Evolutionary conservation across 2,888 invertebrate genomes (phyloP).

Genomic region (Eremobia ochroleuca): DNA sequence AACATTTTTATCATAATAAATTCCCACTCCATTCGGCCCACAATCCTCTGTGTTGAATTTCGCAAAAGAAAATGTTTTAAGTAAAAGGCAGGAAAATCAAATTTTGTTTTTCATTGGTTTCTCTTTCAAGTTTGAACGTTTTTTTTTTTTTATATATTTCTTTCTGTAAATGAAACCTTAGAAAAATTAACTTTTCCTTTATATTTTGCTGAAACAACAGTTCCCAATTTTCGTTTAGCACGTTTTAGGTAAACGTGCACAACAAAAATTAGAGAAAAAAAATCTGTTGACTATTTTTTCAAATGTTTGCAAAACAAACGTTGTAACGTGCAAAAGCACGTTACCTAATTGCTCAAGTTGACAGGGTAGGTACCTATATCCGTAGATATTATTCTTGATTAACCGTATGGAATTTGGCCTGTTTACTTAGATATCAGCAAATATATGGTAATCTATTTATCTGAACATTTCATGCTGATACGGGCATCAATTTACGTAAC

Average conservation of each 20-base stretch:
- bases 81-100: neutral
- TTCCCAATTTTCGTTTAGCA: neutral
- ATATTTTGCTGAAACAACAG: neutral
- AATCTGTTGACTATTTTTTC: neutral
- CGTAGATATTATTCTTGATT: conserved; percentile 29
- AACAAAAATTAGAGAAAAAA: neutral
- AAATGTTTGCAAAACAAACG: too few species aligned
- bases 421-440: conserved; percentile 45
- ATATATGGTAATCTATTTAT: conserved; percentile 56
- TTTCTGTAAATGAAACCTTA: conserved; percentile 1
- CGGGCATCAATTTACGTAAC: conserved; percentile 27
- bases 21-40: conserved; percentile 11
- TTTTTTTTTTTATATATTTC: conserved; percentile 2
- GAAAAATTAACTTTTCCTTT: conserved; percentile 22
- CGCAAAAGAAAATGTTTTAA: neutral
- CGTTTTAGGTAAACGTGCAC: neutral
- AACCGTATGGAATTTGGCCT: conserved; percentile 42
- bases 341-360: neutral
- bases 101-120: conserved; percentile 6
- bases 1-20: conserved; percentile 34
- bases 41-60: neutral
- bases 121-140: neutral
- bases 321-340: too few species aligned
- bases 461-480: conserved; percentile 47
- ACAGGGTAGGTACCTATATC: conserved; percentile 6